Evolutionary conservation across 92 coral and sea anemone species (phyloP).

Genomic region (Phenganax subtilis): DNA sequence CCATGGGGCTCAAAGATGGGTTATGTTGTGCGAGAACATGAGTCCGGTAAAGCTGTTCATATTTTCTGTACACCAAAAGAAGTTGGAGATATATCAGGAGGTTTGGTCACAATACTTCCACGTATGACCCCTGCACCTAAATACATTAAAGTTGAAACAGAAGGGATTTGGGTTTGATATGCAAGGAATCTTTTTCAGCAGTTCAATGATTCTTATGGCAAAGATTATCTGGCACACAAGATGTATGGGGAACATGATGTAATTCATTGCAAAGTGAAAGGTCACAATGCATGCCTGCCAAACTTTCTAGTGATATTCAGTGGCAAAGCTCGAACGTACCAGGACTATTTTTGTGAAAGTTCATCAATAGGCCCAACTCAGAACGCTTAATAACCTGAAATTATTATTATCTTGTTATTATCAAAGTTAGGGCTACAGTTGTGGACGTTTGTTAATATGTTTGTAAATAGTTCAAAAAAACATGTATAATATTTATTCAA

Average conservation of each 20-base stretch:
- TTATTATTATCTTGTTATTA: too few relatives aligned
- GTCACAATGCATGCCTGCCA: slow-evolving; percentile 49
- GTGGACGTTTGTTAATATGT: too few relatives aligned
- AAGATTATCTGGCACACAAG: slow-evolving; percentile 37
- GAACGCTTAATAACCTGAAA: too few relatives aligned
- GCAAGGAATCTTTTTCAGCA: slow-evolving; percentile 21
- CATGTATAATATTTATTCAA: too few relatives aligned
- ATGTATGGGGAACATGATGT: slow-evolving; percentile 26
- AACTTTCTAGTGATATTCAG: too few relatives aligned
- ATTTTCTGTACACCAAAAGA: slow-evolving; percentile 39
- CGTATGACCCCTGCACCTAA: slow-evolving; percentile 14
- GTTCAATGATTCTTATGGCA: slow-evolving; percentile 16
- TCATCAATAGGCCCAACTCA: too few relatives aligned
- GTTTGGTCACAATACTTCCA: slow-evolving; percentile 25
- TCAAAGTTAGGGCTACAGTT: too few relatives aligned
- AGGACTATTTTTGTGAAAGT: too few relatives aligned
- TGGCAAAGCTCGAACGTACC: too few relatives aligned
- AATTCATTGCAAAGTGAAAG: slow-evolving; percentile 33
- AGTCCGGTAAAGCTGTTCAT: slow-evolving; percentile 48
- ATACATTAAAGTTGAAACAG: slow-evolving; percentile 36
- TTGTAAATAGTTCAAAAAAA: too few relatives aligned
- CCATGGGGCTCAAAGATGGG: neutral
- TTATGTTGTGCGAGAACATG: slow-evolving; percentile 32
- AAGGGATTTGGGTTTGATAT: slow-evolving; percentile 43
- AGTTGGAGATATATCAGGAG: slow-evolving; percentile 28